Evolutionary conservation across 2,888 invertebrate genomes (phyloP).

Genomic region (Teleogryllus oceanicus): DNA sequence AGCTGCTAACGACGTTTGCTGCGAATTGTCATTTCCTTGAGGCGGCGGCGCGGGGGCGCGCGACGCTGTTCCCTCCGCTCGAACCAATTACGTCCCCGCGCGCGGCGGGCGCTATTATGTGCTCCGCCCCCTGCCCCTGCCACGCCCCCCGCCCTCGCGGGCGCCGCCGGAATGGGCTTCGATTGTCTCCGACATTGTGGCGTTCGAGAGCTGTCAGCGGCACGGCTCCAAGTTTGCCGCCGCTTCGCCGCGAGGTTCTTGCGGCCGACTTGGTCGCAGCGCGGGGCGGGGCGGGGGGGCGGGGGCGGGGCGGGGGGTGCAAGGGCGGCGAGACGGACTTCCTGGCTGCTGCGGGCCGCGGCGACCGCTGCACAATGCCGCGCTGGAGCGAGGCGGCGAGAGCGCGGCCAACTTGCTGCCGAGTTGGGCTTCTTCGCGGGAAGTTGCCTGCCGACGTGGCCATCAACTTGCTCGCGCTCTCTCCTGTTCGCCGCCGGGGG

Average conservation of each 20-base stretch:
- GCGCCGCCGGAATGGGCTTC: background rate
- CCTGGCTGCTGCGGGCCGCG: no score
- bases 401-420: no score
- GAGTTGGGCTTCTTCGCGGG: no score
- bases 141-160: background rate
- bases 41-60: no score
- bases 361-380: no score
- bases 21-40: slow-evolving; percentile 5
- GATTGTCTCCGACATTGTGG: background rate
- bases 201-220: background rate
- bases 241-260: background rate
- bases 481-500: no score
- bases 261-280: background rate
- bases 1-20: background rate
- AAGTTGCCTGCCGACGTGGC: no score
- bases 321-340: no score
- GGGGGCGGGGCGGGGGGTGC: no score
- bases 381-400: no score
- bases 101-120: slow-evolving; percentile 6
- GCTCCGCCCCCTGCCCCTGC: background rate
- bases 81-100: slow-evolving; percentile 3
- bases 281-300: background rate
- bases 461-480: no score
- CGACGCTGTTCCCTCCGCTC: background rate
- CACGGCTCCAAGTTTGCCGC: background rate